These are phyloP conservation scores for Thamnophis sirtalis DNA, from an alignment of 2,113 vertebrate species.

Conservation along the genomic window DNA sequence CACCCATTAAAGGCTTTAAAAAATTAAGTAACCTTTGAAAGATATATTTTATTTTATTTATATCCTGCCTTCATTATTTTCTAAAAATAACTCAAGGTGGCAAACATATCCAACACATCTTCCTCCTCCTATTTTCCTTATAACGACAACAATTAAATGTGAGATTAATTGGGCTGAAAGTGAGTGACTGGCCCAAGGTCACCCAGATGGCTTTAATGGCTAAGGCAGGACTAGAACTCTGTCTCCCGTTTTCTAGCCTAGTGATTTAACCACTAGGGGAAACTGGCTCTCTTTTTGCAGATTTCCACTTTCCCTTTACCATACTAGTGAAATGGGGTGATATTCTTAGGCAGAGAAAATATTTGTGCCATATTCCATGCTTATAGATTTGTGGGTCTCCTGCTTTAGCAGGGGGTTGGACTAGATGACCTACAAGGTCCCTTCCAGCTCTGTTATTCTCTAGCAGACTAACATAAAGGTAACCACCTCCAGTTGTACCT, in stretches of 20 bases:
- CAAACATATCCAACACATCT: neutral
- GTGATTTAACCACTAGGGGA: neutral
- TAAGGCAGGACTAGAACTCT: neutral
- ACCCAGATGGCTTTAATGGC: neutral
- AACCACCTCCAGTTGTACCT: neutral
- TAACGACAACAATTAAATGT: neutral
- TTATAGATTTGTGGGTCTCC: neutral
- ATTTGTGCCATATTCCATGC: neutral
- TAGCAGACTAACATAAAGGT: neutral
- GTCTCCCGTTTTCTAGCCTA: neutral
- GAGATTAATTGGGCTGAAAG: neutral
- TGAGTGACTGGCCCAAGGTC: neutral
- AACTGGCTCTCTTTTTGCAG: neutral
- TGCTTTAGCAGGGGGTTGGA: too few species aligned
- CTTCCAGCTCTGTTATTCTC: too few species aligned
- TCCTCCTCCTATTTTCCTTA: neutral
- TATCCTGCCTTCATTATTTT: neutral
- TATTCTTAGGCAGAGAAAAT: neutral
- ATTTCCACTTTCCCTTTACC: neutral
- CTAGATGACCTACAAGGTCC: too few species aligned
- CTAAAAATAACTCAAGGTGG: neutral
- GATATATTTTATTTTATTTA: neutral
- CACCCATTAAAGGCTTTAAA: neutral
- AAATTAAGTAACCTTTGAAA: neutral
- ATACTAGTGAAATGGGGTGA: neutral